phyloP scores from a whole-genome alignment of 2,797 vertebrate species.

The Crocidura indochinensis region DNA sequence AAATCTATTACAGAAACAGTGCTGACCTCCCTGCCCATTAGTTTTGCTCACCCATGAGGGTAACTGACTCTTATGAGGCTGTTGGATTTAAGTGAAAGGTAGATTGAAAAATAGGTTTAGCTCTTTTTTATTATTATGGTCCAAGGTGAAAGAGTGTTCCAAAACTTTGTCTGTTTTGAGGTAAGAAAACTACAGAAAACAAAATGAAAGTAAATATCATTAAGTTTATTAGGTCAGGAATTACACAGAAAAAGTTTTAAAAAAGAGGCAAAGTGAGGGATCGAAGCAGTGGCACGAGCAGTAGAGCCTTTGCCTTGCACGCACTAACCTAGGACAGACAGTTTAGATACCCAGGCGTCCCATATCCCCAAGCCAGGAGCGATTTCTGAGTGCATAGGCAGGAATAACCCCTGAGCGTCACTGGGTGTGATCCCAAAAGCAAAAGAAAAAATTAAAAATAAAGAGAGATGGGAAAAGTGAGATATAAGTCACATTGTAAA shows the following conservation, averaged over 20 bases:
- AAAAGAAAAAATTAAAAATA: neutral
- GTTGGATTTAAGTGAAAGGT: slow-evolving; percentile 58
- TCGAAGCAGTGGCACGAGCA: no score
- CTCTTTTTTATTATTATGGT: slow-evolving; percentile 28
- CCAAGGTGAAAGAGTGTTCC: slow-evolving; percentile 37
- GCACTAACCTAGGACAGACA: no score
- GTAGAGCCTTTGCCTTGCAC: no score
- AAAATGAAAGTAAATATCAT: neutral
- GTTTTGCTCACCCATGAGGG: slow-evolving; percentile 33
- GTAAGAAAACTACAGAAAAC: slow-evolving; percentile 22
- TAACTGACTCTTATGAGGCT: slow-evolving; percentile 48
- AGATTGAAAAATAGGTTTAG: slow-evolving; percentile 47
- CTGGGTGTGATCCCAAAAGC: no score
- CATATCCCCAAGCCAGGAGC: no score
- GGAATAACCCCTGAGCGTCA: no score
- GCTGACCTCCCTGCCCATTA: slow-evolving; percentile 39
- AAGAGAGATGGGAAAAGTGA: neutral
- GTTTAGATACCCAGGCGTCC: no score
- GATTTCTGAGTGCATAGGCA: no score
- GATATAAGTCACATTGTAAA: neutral
- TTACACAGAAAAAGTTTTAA: slow-evolving; percentile 21
- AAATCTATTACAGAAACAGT: slow-evolving; percentile 58
- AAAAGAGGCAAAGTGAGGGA: no score
- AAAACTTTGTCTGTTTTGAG: slow-evolving; percentile 65
- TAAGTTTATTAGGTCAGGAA: slow-evolving; percentile 56